Evolutionary conservation across 2,888 invertebrate genomes (phyloP), one percentile per base, ranked within the genome.

Genomic region (Ormia ochracea): DNA sequence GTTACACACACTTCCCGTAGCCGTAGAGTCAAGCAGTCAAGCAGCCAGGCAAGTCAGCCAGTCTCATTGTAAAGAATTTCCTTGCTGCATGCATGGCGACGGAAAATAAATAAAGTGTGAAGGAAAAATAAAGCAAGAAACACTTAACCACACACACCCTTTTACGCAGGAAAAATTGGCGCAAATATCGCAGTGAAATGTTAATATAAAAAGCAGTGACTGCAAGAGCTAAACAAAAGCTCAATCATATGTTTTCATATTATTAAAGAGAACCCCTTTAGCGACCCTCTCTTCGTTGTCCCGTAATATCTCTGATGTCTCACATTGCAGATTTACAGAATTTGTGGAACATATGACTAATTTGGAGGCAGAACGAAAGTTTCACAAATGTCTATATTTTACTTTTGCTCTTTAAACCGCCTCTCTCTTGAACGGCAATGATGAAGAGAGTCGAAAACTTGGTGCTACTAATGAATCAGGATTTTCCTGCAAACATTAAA

Each of bases 61-160:
- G 75, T 68, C 75, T 63, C 72, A 76, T 80, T 80, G 61, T 50
- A 14, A 76, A 65, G 76, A 80, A 80, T 80, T 80, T 80, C 72
- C 75, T 80, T 66, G 68, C 33, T 54, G 26, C 45, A 26, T 54
- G 26, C 45, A 74, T 38, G 31, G 41, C 48, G 70, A 68, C 45
- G 66, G 45, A 48, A 72, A 68, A 41, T 33, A 45, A 65, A 63
- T 21, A 63, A 74, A 74, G n/a, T 63, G 31, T 52, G 23, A 26
- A 58, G 50, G 41, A 65, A 28, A 74, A 66, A n/a, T 21, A 43
- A 54, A 33, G 10, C 7, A 14, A 14, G 21, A 61, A 28, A 73
- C 14, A 66, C 14, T 36, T 19, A 26, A 26, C 17, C 23, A 14
- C n/a, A 70, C 38, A 59, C 56, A 33, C 33, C 14, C 45, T 45